Evolutionary conservation across 2,888 invertebrate genomes (phyloP).

Genomic region (Adineta ricciae): DNA sequence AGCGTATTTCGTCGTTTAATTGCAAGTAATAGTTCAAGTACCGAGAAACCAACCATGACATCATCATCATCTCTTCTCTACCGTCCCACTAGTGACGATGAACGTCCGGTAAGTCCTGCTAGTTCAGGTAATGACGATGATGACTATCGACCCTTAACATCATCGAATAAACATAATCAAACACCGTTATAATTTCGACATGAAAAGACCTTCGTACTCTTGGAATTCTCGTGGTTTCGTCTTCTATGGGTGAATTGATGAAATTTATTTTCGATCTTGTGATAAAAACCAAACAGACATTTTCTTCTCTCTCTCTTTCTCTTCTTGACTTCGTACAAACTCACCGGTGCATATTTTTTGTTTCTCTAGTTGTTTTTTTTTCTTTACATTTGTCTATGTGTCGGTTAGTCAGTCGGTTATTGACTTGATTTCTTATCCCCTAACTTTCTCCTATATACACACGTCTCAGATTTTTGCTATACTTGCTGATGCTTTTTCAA

Average conservation of each 20-base stretch:
- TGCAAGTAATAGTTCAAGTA: background rate
- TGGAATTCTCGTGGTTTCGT: background rate
- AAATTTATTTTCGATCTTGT: background rate
- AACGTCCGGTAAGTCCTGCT: background rate
- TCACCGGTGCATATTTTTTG: background rate
- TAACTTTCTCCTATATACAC: background rate
- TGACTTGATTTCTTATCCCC: background rate
- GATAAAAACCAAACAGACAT: background rate
- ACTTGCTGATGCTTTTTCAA: background rate
- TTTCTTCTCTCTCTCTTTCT: background rate
- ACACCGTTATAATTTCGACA: background rate
- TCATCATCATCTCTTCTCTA: background rate
- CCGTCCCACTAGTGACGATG: background rate
- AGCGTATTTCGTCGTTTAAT: background rate
- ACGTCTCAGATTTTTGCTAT: constrained; percentile 4
- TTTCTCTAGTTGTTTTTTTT: background rate
- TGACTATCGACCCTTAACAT: background rate
- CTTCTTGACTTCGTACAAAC: background rate
- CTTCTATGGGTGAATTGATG: background rate
- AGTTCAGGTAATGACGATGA: constrained; percentile 5
- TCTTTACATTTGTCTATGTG: background rate
- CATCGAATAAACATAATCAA: background rate
- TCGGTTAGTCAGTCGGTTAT: background rate
- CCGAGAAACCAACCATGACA: background rate
- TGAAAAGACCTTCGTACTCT: too few species aligned